Percentiles rank a stretch among this genome's conserved stretches.
These are phyloP conservation scores for Matsumyia berberina DNA, from an alignment of 2,888 invertebrate species.

Conservation along the genomic window DNA sequence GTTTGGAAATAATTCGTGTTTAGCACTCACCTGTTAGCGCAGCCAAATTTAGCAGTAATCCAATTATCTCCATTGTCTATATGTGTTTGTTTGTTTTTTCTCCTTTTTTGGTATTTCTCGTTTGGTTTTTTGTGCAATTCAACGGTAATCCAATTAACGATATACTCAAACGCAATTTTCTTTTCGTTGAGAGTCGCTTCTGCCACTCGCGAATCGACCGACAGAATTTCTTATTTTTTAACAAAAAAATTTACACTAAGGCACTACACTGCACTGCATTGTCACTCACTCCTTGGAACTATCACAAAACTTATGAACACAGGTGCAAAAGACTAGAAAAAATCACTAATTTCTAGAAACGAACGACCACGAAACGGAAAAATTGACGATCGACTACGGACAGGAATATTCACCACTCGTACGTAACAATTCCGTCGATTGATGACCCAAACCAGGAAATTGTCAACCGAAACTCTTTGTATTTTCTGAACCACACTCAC, in stretches of 20 bases:
- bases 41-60: constrained; percentile 84
- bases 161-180: constrained; percentile 27
- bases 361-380: background rate
- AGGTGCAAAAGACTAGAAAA: background rate
- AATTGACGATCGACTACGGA: background rate
- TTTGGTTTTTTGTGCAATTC: constrained; percentile 21
- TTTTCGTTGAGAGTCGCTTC: constrained; percentile 17
- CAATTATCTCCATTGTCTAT: constrained; percentile 82
- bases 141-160: constrained; percentile 65
- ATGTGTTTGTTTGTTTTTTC: constrained; percentile 37
- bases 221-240: background rate
- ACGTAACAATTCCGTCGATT: constrained; percentile 25
- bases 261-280: constrained; percentile 56
- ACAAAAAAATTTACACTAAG: constrained; percentile 39
- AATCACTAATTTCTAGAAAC: background rate
- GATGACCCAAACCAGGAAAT: constrained; percentile 42
- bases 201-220: no score
- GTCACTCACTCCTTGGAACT: constrained; percentile 3
- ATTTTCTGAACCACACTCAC: constrained; percentile 69
- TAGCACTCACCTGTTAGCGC: constrained; percentile 82
- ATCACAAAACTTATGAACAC: constrained; percentile 26
- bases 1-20: constrained; percentile 40
- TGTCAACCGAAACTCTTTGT: constrained; percentile 55
- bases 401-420: constrained; percentile 57
- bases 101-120: constrained; percentile 22